These are phyloP conservation scores for Drosophila nr. fundita DNA, from an alignment of 2,888 invertebrate species.

Conservation along the genomic window DNA sequence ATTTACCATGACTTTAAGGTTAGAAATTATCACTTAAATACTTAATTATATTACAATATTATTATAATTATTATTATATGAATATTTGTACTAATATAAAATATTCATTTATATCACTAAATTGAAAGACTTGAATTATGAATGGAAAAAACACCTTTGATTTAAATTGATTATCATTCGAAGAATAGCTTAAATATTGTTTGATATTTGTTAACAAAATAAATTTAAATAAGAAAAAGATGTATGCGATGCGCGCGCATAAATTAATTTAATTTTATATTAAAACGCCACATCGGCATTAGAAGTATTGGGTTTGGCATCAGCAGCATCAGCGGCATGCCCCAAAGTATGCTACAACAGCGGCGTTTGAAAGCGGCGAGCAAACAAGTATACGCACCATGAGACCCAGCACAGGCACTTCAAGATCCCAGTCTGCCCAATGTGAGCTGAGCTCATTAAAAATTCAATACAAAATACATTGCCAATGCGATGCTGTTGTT, in stretches of 20 bases:
- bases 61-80: neutral
- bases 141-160: neutral
- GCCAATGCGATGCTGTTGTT: slow-evolving; percentile 38
- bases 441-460: slow-evolving; percentile 67
- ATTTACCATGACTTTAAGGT: neutral
- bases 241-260: neutral
- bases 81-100: neutral
- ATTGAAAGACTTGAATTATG: neutral
- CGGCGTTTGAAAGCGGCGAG: slow-evolving; percentile 23
- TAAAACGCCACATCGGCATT: slow-evolving; percentile 4
- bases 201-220: slow-evolving; percentile 26
- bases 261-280: slow-evolving; percentile 27
- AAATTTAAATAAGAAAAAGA: neutral
- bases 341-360: slow-evolving; percentile 36
- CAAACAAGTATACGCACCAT: slow-evolving; percentile 46
- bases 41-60: too few relatives aligned
- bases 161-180: neutral
- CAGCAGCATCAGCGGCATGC: slow-evolving; percentile 5
- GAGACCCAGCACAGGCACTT: slow-evolving; percentile 12
- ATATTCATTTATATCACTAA: neutral
- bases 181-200: slow-evolving; percentile 9
- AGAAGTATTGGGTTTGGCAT: slow-evolving; percentile 11
- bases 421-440: slow-evolving; percentile 27
- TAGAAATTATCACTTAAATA: neutral
- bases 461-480: slow-evolving; percentile 79